A percentile compares a stretch with the other conserved stretches of the same genome.
Evolutionary conservation across 2,888 invertebrate genomes (phyloP).

Genomic region (Cataglyphis rosenhaueri): DNA sequence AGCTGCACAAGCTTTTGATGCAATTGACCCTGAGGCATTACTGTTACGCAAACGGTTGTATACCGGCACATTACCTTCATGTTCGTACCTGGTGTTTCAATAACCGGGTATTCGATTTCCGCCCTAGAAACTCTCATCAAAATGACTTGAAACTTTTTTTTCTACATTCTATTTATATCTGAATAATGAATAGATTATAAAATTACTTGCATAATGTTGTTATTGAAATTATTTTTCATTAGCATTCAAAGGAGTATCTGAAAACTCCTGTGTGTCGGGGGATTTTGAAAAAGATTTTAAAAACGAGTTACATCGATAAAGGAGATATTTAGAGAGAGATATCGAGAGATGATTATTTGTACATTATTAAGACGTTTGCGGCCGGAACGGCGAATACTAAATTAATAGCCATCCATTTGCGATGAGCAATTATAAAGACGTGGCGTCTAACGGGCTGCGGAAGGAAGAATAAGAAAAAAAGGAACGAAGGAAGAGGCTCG

Average conservation of each 20-base stretch:
- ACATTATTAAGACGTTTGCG: conserved; percentile 35
- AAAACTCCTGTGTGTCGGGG: background rate
- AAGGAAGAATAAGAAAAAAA: conserved; percentile 22
- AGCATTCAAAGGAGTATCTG: too few species aligned
- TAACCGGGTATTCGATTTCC: background rate
- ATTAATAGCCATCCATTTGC: conserved; percentile 45
- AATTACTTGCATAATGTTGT: background rate
- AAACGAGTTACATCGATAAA: background rate
- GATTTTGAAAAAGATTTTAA: background rate
- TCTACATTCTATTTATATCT: background rate
- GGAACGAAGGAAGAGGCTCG: conserved; percentile 25
- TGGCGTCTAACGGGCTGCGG: conserved; percentile 16
- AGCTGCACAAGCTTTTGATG: conserved; percentile 11
- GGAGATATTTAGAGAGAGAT: background rate
- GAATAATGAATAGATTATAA: background rate
- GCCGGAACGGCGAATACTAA: conserved; percentile 12
- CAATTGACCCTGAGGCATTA: conserved; percentile 10
- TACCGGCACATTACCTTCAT: background rate
- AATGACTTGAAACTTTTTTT: background rate
- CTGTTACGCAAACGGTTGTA: conserved; percentile 6
- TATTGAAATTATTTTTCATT: background rate
- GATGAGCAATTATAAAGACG: conserved; percentile 47
- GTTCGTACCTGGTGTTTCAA: background rate
- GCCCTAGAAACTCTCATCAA: background rate
- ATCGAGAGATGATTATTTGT: conserved; percentile 15